Percentiles rank a stretch among this genome's conserved stretches.
These are phyloP conservation scores for Martes flavigula DNA, from an alignment of 2,797 vertebrate genomes.

Conservation along the genomic window DNA sequence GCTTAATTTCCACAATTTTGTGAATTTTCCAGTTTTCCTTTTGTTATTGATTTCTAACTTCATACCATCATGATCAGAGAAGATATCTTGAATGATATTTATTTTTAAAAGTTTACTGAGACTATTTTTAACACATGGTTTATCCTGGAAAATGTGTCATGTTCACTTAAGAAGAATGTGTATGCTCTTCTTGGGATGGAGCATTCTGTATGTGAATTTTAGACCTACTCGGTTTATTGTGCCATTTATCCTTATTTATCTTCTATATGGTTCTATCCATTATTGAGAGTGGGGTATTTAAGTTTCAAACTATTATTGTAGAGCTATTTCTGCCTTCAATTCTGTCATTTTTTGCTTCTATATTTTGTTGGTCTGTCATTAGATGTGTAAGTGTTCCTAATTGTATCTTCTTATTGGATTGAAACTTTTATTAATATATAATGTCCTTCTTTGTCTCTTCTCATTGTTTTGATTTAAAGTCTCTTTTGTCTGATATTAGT, in stretches of 20 bases:
- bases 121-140: neutral
- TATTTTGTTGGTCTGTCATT: neutral
- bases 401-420: neutral
- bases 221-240: neutral
- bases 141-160: neutral
- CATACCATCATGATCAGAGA: neutral
- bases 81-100: neutral
- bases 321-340: neutral
- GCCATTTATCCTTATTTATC: neutral
- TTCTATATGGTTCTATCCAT: neutral
- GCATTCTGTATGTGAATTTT: neutral
- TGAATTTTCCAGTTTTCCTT: neutral
- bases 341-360: neutral
- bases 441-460: neutral
- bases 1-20: neutral
- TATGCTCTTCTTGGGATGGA: neutral
- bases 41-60: neutral
- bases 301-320: neutral
- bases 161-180: neutral
- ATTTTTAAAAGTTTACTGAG: neutral
- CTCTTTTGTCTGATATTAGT: neutral
- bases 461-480: neutral
- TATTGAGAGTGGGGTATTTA: neutral
- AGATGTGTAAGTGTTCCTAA: neutral
- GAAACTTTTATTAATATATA: neutral